Conservation (phyloP, 2,888 invertebrate species). For the Drosophila buzzatii region DNA sequence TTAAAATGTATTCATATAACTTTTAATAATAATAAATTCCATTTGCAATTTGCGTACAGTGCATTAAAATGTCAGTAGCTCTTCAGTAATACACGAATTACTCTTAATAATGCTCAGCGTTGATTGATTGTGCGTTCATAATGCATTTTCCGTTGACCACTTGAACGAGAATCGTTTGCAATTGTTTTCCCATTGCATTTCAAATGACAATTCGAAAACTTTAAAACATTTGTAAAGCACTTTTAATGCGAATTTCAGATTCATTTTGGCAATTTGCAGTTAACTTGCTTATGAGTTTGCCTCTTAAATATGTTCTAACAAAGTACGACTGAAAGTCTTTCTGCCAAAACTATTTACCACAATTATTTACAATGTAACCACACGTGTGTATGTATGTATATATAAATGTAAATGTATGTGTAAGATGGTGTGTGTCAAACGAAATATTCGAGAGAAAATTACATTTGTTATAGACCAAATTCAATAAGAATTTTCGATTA, state of each 20-base stretch:
- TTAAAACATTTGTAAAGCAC: neutral
- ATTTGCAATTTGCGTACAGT: neutral
- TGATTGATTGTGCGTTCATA: constrained; percentile 32
- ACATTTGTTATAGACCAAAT: constrained; percentile 19
- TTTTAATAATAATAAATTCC: too few relatives aligned
- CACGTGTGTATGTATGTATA: neutral
- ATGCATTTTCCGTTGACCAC: neutral
- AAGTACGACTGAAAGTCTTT: constrained; percentile 11
- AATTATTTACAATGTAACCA: constrained; percentile 14
- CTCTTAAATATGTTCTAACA: neutral
- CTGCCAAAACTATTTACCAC: constrained; percentile 28
- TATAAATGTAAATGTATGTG: neutral
- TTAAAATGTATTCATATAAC: too few relatives aligned
- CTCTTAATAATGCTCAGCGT: constrained; percentile 5
- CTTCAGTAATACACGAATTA: constrained; percentile 14
- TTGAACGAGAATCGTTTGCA: constrained; percentile 23
- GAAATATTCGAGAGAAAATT: neutral
- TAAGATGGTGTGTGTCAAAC: neutral
- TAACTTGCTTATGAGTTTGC: neutral
- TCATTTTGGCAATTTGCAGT: neutral
- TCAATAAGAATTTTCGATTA: constrained; percentile 35
- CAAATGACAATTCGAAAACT: neutral
- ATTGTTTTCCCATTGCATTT: constrained; percentile 8
- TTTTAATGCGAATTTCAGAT: neutral
- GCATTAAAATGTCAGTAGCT: constrained; percentile 8